Percentiles rank a stretch among this genome's conserved stretches.
phyloP scores from a whole-genome alignment of 2,888 invertebrate species.

The Drosophila lutescens region DNA sequence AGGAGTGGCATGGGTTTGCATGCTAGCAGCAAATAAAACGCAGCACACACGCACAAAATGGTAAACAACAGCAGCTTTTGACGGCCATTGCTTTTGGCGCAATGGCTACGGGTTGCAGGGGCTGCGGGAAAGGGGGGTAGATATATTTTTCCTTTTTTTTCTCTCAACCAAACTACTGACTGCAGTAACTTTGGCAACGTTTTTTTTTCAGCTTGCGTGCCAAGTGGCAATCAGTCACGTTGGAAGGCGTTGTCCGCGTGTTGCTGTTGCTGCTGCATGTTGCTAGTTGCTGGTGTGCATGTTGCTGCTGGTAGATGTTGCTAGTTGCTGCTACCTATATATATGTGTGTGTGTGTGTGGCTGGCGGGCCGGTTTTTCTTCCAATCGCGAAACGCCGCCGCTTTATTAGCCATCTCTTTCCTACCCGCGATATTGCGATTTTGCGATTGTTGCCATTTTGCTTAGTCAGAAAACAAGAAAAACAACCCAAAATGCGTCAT shows the following conservation, averaged over 20 bases:
- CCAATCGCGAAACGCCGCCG: conserved; percentile 76
- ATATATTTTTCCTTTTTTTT: background rate
- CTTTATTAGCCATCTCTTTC: conserved; percentile 44
- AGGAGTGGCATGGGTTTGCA: conserved; percentile 50
- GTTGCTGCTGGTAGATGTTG: conserved; percentile 7
- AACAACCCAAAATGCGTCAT: conserved; percentile 54
- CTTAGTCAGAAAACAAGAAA: background rate
- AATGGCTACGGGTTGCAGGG: conserved; percentile 11
- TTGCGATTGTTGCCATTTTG: conserved; percentile 72
- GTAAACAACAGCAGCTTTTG: conserved; percentile 62
- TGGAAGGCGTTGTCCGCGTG: conserved; percentile 67
- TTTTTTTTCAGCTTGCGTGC: conserved; percentile 69
- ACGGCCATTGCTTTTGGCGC: conserved; percentile 75
- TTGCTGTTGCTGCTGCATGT: conserved; percentile 21
- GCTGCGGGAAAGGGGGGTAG: background rate
- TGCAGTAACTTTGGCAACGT: conserved; percentile 42
- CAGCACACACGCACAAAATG: conserved; percentile 63
- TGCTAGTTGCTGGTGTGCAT: conserved; percentile 8
- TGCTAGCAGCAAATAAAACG: conserved; percentile 69
- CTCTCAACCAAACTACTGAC: conserved; percentile 12
- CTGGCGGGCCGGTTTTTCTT: conserved; percentile 60
- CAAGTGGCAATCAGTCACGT: conserved; percentile 77
- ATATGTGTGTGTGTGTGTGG: conserved; percentile 2
- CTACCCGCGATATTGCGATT: conserved; percentile 11
- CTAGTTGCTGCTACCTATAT: conserved; percentile 5